These are phyloP conservation scores for Bombyx mori DNA, from an alignment of 1,140 invertebrate genomes.

Conservation along the genomic window ASM3026992v2 NC_085126.1:9772001-9772500, in stretches of 20 bases:
- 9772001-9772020: too few relatives aligned
- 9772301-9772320: neutral
- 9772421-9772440: constrained; percentile 42
- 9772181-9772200: constrained; percentile 52
- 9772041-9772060: too few relatives aligned
- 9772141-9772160: neutral
- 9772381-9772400: too few relatives aligned
- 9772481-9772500: constrained; percentile 59
- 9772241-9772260: constrained; percentile 42
- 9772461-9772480: constrained; percentile 53
- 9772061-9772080: too few relatives aligned
- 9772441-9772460: constrained; percentile 47
- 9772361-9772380: too few relatives aligned
- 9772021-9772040: too few relatives aligned
- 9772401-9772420: too few relatives aligned
- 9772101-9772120: too few relatives aligned
- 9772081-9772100: too few relatives aligned
- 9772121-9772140: too few relatives aligned
- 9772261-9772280: constrained; percentile 39
- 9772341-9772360: too few relatives aligned
- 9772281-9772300: neutral
- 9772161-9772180: constrained; percentile 47
- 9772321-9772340: neutral
- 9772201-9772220: constrained; percentile 57
- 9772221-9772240: constrained; percentile 52